Evolutionary conservation across 1,140 invertebrate genomes (phyloP).

Genomic region (Trichonephila clavipes): DNA sequence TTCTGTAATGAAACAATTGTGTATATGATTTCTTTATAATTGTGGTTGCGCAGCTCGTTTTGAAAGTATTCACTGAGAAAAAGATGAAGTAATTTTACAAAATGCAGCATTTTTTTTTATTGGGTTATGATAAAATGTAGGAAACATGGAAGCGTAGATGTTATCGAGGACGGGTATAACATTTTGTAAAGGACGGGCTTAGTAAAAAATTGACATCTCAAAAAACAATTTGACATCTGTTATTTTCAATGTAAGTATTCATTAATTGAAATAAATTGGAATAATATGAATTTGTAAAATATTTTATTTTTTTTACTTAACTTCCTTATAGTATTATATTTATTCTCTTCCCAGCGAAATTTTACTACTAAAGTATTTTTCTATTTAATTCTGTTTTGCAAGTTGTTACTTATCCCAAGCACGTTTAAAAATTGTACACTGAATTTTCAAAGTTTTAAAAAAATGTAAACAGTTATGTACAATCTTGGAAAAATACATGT

Average conservation of each 20-base stretch:
- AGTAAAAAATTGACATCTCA: background rate
- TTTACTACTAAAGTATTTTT: background rate
- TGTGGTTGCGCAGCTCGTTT: background rate
- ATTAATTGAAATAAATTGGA: too few species aligned
- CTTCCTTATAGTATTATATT: background rate
- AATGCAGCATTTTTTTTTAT: background rate
- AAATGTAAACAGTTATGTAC: background rate
- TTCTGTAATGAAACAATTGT: too few species aligned
- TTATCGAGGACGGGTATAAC: background rate
- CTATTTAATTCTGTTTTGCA: too few species aligned
- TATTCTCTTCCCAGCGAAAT: background rate
- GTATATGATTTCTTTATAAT: background rate
- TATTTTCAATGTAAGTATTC: background rate
- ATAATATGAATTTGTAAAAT: too few species aligned
- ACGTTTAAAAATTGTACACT: background rate
- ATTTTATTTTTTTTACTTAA: background rate
- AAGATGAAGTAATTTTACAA: background rate
- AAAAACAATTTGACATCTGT: background rate
- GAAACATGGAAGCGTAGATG: background rate
- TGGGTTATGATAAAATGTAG: background rate
- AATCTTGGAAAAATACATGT: too few species aligned
- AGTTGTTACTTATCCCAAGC: too few species aligned
- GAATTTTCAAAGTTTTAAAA: background rate
- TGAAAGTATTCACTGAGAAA: background rate
- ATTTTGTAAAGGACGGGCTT: slow-evolving; percentile 29